These are phyloP conservation scores for Sussaba pulchella DNA, from an alignment of 2,888 invertebrate species.

Conservation along the genomic window DNA sequence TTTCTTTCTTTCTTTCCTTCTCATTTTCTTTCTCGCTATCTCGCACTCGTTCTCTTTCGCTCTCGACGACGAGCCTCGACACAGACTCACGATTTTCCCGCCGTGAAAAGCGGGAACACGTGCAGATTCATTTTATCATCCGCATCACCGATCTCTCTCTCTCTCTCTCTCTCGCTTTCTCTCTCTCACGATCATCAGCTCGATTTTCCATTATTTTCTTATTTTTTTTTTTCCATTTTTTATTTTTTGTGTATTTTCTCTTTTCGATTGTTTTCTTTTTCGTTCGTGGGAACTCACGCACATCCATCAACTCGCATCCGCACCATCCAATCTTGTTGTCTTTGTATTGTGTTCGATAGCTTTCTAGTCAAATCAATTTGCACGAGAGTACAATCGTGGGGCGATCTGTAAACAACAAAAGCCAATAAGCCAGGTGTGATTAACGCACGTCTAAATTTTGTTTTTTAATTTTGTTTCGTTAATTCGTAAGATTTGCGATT, in stretches of 20 bases:
- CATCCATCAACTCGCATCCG: constrained; percentile 84
- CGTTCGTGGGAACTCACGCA: constrained; percentile 81
- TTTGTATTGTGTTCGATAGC: constrained; percentile 84
- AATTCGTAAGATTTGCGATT: constrained; percentile 10
- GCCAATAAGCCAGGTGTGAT: constrained; percentile 76
- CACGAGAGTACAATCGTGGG: constrained; percentile 83
- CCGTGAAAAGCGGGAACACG: constrained; percentile 76
- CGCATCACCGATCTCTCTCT: constrained; percentile 61
- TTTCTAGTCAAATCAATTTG: constrained; percentile 83
- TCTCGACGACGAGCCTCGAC: constrained; percentile 18
- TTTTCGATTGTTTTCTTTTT: constrained; percentile 55
- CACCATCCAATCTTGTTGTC: constrained; percentile 84
- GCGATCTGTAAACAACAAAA: constrained; percentile 83
- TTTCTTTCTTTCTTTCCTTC: constrained; percentile 48
- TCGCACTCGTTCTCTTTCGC: constrained; percentile 66
- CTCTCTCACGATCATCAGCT: constrained; percentile 61
- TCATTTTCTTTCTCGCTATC: constrained; percentile 60
- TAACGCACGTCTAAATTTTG: constrained; percentile 62
- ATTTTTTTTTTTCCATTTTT: constrained; percentile 49
- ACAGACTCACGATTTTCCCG: constrained; percentile 43
- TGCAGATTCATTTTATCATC: constrained; percentile 80
- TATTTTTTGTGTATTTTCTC: constrained; percentile 53
- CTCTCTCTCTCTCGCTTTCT: too few relatives aligned
- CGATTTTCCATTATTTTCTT: constrained; percentile 48
- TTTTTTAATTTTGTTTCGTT: too few relatives aligned